phyloP scores from a whole-genome alignment of 2,797 vertebrate species.

The Sebastes itinus region DNA sequence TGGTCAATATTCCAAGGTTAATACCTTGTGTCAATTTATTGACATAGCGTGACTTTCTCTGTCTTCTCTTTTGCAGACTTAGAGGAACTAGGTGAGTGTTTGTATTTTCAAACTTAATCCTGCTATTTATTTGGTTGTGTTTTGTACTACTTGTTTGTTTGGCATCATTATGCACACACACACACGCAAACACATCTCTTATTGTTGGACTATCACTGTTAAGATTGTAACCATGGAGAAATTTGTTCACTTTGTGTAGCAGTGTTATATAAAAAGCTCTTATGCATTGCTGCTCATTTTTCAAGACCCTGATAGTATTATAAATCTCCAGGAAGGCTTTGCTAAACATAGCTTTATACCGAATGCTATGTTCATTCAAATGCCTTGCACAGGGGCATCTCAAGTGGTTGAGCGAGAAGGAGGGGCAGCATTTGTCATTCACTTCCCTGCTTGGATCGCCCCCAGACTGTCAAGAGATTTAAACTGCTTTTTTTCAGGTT shows the following conservation, averaged over 20 bases:
- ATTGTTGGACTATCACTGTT: not conserved
- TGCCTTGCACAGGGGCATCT: slow-evolving; percentile 6
- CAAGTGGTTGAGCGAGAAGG: not conserved
- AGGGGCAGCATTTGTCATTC: not conserved
- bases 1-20: slow-evolving; percentile 74
- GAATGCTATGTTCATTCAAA: not conserved
- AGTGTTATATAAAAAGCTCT: not conserved
- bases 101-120: slow-evolving; percentile 41
- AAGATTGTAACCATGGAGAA: slow-evolving; percentile 40
- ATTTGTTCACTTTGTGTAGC: slow-evolving; percentile 59
- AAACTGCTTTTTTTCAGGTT: not conserved
- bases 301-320: not conserved
- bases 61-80: slow-evolving; percentile 70
- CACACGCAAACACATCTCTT: not conserved
- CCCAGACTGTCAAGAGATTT: not conserved
- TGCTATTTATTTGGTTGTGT: slow-evolving; percentile 5
- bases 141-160: slow-evolving; percentile 30
- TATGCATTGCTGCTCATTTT: not conserved
- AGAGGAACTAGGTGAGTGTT: slow-evolving; percentile 74
- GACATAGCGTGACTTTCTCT: slow-evolving; percentile 61
- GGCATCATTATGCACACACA: not conserved
- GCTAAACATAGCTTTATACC: not conserved
- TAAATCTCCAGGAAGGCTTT: not conserved
- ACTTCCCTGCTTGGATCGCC: not conserved
- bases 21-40: slow-evolving; percentile 61